These are phyloP conservation scores for Cheilosia scutellata DNA, from an alignment of 2,888 invertebrate species.

Conservation along the genomic window DNA sequence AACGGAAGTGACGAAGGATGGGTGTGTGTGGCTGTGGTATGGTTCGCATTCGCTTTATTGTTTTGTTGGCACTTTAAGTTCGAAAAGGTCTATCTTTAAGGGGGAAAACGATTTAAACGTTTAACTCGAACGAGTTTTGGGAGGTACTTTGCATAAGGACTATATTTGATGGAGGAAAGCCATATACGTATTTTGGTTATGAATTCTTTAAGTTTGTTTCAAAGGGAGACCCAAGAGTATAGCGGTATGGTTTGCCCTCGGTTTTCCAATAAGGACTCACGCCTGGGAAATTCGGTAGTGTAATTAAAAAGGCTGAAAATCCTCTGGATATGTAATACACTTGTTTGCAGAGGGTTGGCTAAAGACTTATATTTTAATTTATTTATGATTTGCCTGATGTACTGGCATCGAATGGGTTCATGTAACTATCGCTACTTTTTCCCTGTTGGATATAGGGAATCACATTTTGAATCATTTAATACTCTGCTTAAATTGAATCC, in stretches of 20 bases:
- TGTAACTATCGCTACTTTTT: no score
- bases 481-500: no score
- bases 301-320: background rate
- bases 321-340: no score
- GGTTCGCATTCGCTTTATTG: constrained; percentile 19
- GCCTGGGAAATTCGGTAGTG: constrained; percentile 30
- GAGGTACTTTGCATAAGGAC: background rate
- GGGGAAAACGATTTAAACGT: constrained; percentile 30
- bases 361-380: no score
- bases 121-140: background rate
- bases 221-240: background rate
- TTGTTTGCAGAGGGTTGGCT: no score
- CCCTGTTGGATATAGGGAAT: no score
- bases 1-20: background rate
- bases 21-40: background rate
- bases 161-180: background rate
- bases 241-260: background rate
- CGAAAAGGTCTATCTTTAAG: constrained; percentile 5
- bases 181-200: background rate
- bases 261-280: constrained; percentile 24
- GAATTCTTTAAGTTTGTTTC: constrained; percentile 7
- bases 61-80: constrained; percentile 26
- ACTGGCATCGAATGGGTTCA: no score
- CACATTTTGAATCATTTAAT: no score
- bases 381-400: no score